Evolutionary conservation across 2,888 invertebrate species (phyloP).

Genomic region (Micoletzkya japonica): DNA sequence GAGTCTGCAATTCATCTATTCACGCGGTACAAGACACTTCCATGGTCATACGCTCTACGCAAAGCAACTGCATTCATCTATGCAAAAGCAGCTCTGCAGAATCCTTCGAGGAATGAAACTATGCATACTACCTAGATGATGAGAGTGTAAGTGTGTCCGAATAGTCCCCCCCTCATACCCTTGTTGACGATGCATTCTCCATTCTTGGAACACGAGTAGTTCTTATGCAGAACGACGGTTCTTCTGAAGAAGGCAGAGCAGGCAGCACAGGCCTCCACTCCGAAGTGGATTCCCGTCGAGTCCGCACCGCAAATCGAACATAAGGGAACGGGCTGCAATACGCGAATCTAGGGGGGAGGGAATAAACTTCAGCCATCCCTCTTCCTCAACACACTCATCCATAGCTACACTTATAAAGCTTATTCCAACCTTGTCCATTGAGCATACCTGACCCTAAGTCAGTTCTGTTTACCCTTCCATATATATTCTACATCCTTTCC

Average conservation of each 20-base stretch:
- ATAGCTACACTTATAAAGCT: too few species aligned
- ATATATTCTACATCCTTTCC: neutral
- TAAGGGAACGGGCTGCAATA: constrained; percentile 37
- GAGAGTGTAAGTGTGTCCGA: neutral
- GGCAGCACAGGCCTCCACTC: constrained; percentile 59
- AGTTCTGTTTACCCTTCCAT: too few species aligned
- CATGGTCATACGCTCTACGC: too few species aligned
- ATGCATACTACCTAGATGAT: too few species aligned
- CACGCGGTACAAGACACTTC: too few species aligned
- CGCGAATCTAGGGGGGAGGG: neutral
- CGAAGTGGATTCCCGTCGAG: constrained; percentile 60
- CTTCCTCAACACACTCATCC: too few species aligned
- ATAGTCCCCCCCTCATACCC: constrained; percentile 34
- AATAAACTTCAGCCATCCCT: too few species aligned
- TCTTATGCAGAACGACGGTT: constrained; percentile 55
- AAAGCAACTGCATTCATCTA: too few species aligned
- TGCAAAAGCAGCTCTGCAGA: too few species aligned
- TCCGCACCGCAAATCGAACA: constrained; percentile 58
- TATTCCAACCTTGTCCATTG: too few species aligned
- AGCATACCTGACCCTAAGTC: too few species aligned
- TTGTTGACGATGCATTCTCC: constrained; percentile 48
- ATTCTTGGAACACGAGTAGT: constrained; percentile 50
- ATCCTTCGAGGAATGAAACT: too few species aligned
- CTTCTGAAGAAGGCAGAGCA: constrained; percentile 45
- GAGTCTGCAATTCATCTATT: constrained; percentile 42